phyloP scores from a whole-genome alignment of 2,797 vertebrate species.

The Spheniscus humboldti region DNA sequence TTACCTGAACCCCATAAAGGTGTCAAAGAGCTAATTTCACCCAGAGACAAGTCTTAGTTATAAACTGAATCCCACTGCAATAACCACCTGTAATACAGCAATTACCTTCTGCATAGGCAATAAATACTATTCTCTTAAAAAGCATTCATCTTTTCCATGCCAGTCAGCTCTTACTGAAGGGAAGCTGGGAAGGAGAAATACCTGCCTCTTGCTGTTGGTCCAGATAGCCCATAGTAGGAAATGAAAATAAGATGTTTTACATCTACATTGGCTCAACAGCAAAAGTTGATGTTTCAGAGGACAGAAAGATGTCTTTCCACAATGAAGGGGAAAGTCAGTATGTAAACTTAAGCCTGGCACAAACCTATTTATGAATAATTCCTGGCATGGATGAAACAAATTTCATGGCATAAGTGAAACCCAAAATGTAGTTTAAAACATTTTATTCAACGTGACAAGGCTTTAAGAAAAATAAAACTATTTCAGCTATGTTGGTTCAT shows the following conservation, averaged over 20 bases:
- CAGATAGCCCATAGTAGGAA: background rate
- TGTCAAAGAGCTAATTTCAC: background rate
- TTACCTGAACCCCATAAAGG: background rate
- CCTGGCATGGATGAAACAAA: background rate
- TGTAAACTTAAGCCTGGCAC: background rate
- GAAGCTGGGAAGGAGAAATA: background rate
- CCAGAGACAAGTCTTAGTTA: background rate
- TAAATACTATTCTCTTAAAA: background rate
- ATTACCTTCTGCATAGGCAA: background rate
- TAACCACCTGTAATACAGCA: background rate
- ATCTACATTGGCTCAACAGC: background rate
- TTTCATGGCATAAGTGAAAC: background rate
- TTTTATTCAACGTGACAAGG: background rate
- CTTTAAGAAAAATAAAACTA: background rate
- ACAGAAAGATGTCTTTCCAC: background rate
- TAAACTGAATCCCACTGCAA: background rate
- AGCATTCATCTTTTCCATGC: background rate
- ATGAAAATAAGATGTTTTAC: background rate
- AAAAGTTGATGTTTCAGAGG: background rate
- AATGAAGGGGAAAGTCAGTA: background rate
- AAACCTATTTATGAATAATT: background rate
- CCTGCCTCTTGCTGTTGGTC: background rate
- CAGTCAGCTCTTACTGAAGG: background rate
- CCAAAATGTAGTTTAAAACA: background rate
- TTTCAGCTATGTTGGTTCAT: background rate